Evolutionary conservation across 2,113 vertebrate species (phyloP).

Genomic region (Hemiprocne comata): DNA sequence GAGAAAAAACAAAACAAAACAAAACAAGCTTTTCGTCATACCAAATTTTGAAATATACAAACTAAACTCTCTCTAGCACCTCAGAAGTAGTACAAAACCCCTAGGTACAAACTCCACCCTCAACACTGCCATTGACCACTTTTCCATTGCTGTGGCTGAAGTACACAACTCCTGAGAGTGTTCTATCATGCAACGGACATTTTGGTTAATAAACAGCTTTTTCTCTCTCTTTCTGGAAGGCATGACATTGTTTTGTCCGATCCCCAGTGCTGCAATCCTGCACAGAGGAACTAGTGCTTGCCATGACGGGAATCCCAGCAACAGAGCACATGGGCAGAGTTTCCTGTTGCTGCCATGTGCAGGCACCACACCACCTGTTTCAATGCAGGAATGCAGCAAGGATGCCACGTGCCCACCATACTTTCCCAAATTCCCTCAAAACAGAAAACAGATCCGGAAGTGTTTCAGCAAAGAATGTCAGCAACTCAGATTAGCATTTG

Average conservation of each 20-base stretch:
- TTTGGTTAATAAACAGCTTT: background rate
- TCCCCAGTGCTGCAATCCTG: background rate
- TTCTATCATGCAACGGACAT: background rate
- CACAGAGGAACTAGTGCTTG: background rate
- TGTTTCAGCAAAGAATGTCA: background rate
- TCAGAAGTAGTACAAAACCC: background rate
- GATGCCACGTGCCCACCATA: fast-evolving
- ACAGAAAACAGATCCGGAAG: background rate
- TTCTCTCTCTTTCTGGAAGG: background rate
- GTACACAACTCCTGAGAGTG: background rate
- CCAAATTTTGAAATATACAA: background rate
- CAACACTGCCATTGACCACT: background rate
- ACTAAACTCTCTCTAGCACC: background rate
- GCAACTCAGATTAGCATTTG: background rate
- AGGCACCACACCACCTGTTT: fast-evolving
- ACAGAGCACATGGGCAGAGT: background rate
- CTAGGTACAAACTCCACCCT: background rate
- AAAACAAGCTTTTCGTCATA: background rate
- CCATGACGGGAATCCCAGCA: background rate
- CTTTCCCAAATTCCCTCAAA: background rate
- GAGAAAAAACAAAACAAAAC: background rate
- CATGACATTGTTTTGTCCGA: fast-evolving
- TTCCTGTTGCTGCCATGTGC: fast-evolving
- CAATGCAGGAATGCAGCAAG: background rate
- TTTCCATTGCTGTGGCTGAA: background rate